Base-by-base conservation (phyloP, 1,140 invertebrate genomes). In the Drosophila tristis region DNA sequence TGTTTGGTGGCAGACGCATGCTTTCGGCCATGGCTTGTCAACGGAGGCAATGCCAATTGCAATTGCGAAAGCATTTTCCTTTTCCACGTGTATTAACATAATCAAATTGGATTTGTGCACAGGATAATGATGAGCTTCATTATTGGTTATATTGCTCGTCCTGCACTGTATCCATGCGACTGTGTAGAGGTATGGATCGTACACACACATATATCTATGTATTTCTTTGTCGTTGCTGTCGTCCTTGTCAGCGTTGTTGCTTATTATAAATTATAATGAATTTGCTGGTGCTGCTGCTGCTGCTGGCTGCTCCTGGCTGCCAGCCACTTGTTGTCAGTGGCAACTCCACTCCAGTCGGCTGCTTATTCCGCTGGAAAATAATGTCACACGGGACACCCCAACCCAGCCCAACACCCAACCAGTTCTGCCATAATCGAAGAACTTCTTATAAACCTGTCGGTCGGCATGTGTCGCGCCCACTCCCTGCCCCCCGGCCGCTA, bases 31-130 rank as follows among this genome's bases (percentile, higher is more conserved):
- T 49, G 29, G 13, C 23, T 9, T 8, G 23, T 6, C n/a, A 45
- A 43, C 45, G 42, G 56, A 51, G 82, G 74, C 82, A 86, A 81
- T 89, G 76, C 68, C 82, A 87, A 87, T 89, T 86, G 86, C 86
- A 90, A 90, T 90, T 90, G 80, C 86, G 85, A 86, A 90, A 90
- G 80, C 86, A 90, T 90, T 90, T 82, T 86, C 84, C 74, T 68
- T 87, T 87, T 90, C 78, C 87, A 86, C 87, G 87, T 86, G 76
- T 90, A 90, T 90, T 90, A 90, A 90, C 87, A 90, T 90, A 90
- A 90, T 90, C 87, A 90, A 90, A 90, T 90, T 90, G 87, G 87
- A 90, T 90, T 90, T 90, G 86, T 90, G 81, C 79, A 90, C 80
- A 85, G 86, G 80, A 90, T 90, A 90, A 90, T 90, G 86, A 90